Percentiles rank a stretch among this genome's conserved stretches.
Evolutionary conservation across 2,113 vertebrate species (phyloP).

Genomic region (Acanthochromis polyacanthus): DNA sequence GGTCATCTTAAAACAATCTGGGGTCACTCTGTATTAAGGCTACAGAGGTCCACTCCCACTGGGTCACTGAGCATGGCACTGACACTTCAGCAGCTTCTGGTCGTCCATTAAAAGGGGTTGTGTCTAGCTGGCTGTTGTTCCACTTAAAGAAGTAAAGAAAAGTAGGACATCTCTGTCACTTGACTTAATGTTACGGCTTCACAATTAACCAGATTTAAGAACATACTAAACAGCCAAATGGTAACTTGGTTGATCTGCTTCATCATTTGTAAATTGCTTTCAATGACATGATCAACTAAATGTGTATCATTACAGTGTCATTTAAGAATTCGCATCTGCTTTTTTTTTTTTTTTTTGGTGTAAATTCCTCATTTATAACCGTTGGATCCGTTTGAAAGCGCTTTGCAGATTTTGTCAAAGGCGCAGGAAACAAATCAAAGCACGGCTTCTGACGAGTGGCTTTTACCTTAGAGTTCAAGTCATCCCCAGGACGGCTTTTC

Average conservation of each 20-base stretch:
- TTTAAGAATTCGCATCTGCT: not conserved
- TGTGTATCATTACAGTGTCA: not conserved
- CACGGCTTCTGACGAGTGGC: conserved; percentile 30
- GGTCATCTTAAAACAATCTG: conserved; percentile 82
- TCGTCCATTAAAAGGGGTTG: not conserved
- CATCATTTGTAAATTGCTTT: not conserved
- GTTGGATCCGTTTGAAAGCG: conserved; percentile 2
- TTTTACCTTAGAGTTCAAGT: conserved; percentile 35
- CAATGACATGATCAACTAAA: not conserved
- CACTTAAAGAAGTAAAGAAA: too few species aligned
- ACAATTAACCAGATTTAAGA: too few species aligned
- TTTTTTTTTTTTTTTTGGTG: not conserved
- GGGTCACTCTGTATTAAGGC: conserved; percentile 65
- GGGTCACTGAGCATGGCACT: conserved; percentile 64
- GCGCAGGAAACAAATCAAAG: conserved; percentile 29
- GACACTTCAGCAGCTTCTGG: conserved; percentile 44
- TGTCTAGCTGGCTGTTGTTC: conserved; percentile 8
- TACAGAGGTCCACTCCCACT: conserved; percentile 37
- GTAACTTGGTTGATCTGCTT: not conserved
- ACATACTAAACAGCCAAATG: not conserved
- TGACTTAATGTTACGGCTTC: too few species aligned
- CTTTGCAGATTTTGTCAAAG: conserved; percentile 5
- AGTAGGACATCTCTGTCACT: not conserved
- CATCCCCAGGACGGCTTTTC: conserved; percentile 36
- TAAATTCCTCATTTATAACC: not conserved